Evolutionary conservation across 2,797 vertebrate species (phyloP), one percentile per base, ranked within the genome.

Genomic region (Scomberomorus guttatus): DNA sequence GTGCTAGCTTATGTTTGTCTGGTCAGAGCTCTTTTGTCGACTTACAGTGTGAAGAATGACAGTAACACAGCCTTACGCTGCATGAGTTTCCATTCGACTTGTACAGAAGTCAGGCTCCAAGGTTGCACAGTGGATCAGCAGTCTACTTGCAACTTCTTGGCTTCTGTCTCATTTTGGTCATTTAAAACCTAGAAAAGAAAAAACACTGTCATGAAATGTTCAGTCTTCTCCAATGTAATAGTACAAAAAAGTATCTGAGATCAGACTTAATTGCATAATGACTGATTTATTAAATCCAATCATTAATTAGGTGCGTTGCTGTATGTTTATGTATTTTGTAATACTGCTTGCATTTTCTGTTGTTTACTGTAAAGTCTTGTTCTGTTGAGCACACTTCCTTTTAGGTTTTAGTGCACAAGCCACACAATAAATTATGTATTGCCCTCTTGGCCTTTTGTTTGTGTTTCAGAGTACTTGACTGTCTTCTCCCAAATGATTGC

Each of bases 401-500:
- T 50, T 7, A 66, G n/a, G 9, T 56, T 59, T 32, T 13, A 27
- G 48, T 15, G 9, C 56, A 58, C 10, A 57, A 27, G 6, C 24
- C 55, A 8, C 25, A 20, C 56, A n/a, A 9, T 62, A 48, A 18
- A 62, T 29, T n/a, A n/a, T 56, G 17, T 37, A 10, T 6, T 51
- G 13, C 65, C 34, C 6, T 75, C 59, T 70, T 7, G 5, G 44
- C 59, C 32, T 58, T 77, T 81, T 79, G 37, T 50, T 57, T 91
- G 50, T 74, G 27, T 90, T 90, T 89, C 95, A 99, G 98, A 99
- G 87, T 99, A 99, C 90, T 94, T 99, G 93, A 98, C 97, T 0
- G 98, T 99, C 77, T 99, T 99, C 94, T 99, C 98, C 79, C 98
- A 99, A 93, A 98, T 99, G 97, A 99, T 99, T 81, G 97, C 98